phyloP scores from a whole-genome alignment of 1,140 invertebrate genomes.

The Pygmarrhopalites habei region DNA sequence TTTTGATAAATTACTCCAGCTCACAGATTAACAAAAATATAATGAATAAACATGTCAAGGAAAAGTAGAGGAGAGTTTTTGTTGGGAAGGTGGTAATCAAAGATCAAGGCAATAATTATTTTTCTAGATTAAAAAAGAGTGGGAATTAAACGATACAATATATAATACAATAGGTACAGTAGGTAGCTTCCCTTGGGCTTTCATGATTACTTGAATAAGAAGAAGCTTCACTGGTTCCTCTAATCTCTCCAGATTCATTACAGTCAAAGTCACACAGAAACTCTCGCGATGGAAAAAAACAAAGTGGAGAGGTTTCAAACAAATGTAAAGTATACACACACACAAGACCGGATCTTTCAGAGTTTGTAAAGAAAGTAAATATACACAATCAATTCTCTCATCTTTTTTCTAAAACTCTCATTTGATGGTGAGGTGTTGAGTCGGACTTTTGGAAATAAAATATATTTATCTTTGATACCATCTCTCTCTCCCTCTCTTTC shows the following conservation, averaged over 20 bases:
- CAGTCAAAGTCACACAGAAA: background rate
- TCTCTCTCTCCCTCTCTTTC: too few relatives aligned
- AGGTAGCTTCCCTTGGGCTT: conserved; percentile 15
- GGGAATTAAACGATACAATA: conserved; percentile 17
- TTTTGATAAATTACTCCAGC: background rate
- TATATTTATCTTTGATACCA: too few relatives aligned
- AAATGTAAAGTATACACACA: too few relatives aligned
- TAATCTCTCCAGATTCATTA: background rate
- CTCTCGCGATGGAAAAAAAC: too few relatives aligned
- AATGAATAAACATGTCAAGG: conserved; percentile 31
- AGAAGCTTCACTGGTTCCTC: background rate
- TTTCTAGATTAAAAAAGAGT: conserved; percentile 18
- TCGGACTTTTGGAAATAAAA: too few relatives aligned
- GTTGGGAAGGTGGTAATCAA: conserved; percentile 24
- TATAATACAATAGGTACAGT: background rate
- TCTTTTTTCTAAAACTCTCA: too few relatives aligned
- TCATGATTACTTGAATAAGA: conserved; percentile 12
- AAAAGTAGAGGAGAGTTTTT: background rate
- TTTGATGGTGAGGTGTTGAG: too few relatives aligned
- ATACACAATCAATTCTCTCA: background rate
- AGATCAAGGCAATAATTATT: conserved; percentile 24
- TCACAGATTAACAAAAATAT: conserved; percentile 6
- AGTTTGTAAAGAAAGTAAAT: background rate
- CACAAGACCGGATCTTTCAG: background rate
- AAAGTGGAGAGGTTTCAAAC: too few relatives aligned